These are phyloP conservation scores for Paguma larvata DNA, from an alignment of 2,797 vertebrate species.

Conservation along the genomic window DNA sequence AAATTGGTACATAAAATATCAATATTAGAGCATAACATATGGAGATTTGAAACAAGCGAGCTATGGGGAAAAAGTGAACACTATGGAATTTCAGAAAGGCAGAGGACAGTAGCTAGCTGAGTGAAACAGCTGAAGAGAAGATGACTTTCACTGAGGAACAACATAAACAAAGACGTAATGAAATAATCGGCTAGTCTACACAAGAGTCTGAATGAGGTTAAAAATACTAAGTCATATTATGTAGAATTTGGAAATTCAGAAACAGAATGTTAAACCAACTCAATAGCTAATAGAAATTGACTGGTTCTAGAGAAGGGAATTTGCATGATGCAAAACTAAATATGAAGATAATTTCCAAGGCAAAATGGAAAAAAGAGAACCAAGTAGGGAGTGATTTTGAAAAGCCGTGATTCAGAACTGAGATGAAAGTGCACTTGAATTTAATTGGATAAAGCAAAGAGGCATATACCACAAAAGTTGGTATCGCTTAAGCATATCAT, in stretches of 20 bases:
- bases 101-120: neutral
- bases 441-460: neutral
- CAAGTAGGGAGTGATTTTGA: neutral
- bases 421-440: neutral
- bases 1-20: neutral
- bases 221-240: neutral
- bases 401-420: neutral
- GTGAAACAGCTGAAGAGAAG: neutral
- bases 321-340: neutral
- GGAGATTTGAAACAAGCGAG: neutral
- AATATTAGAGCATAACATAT: neutral
- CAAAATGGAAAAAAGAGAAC: neutral
- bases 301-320: neutral
- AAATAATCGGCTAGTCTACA: neutral
- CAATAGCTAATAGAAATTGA: neutral
- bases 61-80: neutral
- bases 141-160: neutral
- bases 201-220: neutral
- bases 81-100: neutral
- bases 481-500: neutral
- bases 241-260: neutral
- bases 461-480: neutral
- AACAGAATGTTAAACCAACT: neutral
- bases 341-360: neutral
- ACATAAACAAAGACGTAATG: neutral